These are phyloP conservation scores for Clusia tigrina DNA, from an alignment of 2,888 invertebrate species.

Conservation along the genomic window DNA sequence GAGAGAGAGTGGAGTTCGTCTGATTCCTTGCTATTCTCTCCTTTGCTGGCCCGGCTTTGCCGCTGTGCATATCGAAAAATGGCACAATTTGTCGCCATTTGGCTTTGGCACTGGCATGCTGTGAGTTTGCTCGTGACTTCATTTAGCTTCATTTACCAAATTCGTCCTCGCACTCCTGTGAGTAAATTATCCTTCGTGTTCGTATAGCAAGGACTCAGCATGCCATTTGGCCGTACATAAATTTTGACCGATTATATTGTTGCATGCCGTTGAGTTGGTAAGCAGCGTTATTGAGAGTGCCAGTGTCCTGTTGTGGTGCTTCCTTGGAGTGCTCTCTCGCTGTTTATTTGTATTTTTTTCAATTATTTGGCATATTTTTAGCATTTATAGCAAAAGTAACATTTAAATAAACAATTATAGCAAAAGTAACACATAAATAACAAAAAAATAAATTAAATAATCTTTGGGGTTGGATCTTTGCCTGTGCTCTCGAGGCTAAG, in stretches of 20 bases:
- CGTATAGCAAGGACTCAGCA: background rate
- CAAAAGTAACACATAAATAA: too few relatives aligned
- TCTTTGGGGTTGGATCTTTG: too few relatives aligned
- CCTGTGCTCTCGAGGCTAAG: too few relatives aligned
- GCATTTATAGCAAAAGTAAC: too few relatives aligned
- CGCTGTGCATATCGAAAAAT: too few relatives aligned
- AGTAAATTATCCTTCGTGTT: too few relatives aligned
- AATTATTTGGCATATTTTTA: background rate
- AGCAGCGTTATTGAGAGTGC: background rate
- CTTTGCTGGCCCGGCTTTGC: too few relatives aligned
- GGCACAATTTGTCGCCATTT: background rate
- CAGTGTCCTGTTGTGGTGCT: background rate
- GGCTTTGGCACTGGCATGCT: background rate
- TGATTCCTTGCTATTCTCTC: too few relatives aligned
- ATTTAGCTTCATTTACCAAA: background rate
- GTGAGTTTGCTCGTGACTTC: conserved; percentile 3
- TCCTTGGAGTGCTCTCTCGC: background rate
- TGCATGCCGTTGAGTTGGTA: conserved; percentile 9
- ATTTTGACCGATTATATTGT: conserved; percentile 1
- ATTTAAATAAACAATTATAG: too few relatives aligned
- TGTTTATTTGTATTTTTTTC: background rate
- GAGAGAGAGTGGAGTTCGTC: background rate
- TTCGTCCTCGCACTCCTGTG: background rate
- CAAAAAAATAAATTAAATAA: too few relatives aligned
- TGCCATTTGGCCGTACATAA: background rate